Evolutionary conservation across 2,797 vertebrate species (phyloP).

Genomic region (Acrossocheilus wenchowensis): DNA sequence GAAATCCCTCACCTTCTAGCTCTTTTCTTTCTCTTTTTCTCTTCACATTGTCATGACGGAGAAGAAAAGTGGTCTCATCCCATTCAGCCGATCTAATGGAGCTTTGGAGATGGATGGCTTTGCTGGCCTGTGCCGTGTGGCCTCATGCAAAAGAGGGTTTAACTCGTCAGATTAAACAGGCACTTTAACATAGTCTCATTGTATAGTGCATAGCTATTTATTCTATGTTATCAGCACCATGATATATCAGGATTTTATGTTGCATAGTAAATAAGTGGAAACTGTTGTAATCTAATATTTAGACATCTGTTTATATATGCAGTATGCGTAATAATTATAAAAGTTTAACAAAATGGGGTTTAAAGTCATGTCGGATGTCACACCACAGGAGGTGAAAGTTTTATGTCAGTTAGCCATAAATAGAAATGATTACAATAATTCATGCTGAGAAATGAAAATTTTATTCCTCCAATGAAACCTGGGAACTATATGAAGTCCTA

Average conservation of each 20-base stretch:
- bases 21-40: conserved; percentile 11
- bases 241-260: conserved; percentile 1
- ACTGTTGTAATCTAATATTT: background rate
- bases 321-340: background rate
- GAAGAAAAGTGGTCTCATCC: conserved; percentile 21
- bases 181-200: background rate
- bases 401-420: background rate
- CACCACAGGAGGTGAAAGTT: background rate
- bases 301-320: background rate
- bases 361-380: background rate
- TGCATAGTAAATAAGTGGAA: background rate
- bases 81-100: conserved; percentile 30
- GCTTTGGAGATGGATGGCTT: conserved; percentile 22
- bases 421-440: background rate
- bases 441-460: background rate
- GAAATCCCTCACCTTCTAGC: conserved; percentile 20
- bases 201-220: background rate
- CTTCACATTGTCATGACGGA: conserved; percentile 8
- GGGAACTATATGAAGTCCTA: background rate
- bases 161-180: conserved; percentile 37
- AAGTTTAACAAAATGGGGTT: background rate
- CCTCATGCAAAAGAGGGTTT: conserved; percentile 38
- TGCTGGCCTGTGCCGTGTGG: conserved; percentile 20
- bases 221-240: background rate
- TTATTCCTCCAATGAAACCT: background rate